These are phyloP conservation scores for Mystacides longicornis DNA, from an alignment of 2,888 invertebrate genomes.

Conservation along the genomic window DNA sequence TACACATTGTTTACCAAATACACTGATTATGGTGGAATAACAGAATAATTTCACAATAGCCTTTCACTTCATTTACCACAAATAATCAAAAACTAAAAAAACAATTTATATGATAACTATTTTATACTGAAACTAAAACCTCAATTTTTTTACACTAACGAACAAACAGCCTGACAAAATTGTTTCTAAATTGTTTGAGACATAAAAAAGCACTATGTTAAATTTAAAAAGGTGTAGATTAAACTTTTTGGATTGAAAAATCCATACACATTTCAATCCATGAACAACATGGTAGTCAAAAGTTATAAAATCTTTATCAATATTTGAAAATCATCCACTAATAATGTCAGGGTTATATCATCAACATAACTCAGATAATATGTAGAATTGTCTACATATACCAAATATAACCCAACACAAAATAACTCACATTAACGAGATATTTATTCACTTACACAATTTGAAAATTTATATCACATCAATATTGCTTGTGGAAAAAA, in stretches of 20 bases:
- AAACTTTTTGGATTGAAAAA: background rate
- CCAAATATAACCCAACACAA: background rate
- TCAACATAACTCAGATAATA: background rate
- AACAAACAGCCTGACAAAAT: background rate
- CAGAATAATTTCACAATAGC: slow-evolving; percentile 1
- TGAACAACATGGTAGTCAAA: background rate
- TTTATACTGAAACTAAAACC: background rate
- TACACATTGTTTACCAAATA: slow-evolving; percentile 36
- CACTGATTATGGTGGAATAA: slow-evolving; percentile 32
- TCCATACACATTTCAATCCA: background rate
- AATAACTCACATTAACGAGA: background rate
- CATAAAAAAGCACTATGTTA: background rate
- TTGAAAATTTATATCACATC: background rate
- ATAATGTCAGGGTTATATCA: background rate
- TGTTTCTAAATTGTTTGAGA: no score
- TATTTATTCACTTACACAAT: background rate
- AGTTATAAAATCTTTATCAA: background rate
- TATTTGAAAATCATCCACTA: background rate
- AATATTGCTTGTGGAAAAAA: no score
- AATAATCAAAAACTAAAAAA: background rate
- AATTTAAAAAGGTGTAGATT: background rate
- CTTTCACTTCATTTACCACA: slow-evolving; percentile 8
- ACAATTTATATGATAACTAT: background rate
- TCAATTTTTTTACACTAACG: background rate
- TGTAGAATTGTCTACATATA: background rate